phyloP scores from a whole-genome alignment of 2,113 vertebrate genomes.

The Antechinus stuartii region DNA sequence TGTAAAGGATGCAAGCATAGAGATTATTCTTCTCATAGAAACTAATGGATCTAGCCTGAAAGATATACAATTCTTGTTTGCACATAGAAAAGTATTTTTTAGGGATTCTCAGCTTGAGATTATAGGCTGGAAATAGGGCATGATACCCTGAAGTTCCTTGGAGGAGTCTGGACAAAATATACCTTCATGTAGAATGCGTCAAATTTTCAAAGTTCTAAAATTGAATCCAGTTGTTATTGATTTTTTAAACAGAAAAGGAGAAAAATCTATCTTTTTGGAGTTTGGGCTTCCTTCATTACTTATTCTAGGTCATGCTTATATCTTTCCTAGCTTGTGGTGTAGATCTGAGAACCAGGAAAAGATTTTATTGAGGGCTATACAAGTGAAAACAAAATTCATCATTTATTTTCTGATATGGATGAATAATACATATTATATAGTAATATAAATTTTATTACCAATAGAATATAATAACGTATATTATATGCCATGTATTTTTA shows the following conservation, averaged over 20 bases:
- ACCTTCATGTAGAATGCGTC: slow-evolving; percentile 19
- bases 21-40: neutral
- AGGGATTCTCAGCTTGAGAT: neutral
- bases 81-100: fast-evolving
- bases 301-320: slow-evolving; percentile 6
- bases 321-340: neutral
- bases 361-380: neutral
- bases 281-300: neutral
- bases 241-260: slow-evolving; percentile 51
- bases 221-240: slow-evolving; percentile 42
- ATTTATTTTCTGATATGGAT: neutral
- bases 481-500: neutral
- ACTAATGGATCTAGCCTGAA: neutral
- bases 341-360: neutral
- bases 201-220: slow-evolving; percentile 48
- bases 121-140: neutral
- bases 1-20: neutral
- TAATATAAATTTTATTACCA: neutral
- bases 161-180: neutral
- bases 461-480: neutral
- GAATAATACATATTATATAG: neutral
- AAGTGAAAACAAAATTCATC: neutral
- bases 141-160: neutral
- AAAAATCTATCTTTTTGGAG: neutral
- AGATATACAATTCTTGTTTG: neutral